These are phyloP conservation scores for Rhipidura dahli DNA, from an alignment of 2,113 vertebrate species.

Conservation along the genomic window DNA sequence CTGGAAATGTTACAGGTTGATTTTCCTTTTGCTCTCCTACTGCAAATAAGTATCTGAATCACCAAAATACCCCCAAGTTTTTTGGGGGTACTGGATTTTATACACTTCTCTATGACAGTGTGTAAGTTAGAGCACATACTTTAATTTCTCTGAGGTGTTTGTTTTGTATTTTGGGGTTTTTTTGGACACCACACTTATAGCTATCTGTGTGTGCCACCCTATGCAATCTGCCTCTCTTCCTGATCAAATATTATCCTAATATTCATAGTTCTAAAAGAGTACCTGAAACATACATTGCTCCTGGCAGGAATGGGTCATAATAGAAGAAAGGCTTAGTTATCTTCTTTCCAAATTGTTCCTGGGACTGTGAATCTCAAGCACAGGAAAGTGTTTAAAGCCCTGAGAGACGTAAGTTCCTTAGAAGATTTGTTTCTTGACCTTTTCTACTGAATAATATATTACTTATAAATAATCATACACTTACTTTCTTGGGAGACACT, in stretches of 20 bases:
- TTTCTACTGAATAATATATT: background rate
- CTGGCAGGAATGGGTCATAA: background rate
- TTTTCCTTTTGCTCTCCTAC: background rate
- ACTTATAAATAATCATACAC: background rate
- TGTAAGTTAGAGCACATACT: background rate
- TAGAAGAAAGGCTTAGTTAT: background rate
- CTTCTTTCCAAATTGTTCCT: background rate
- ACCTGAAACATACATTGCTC: background rate
- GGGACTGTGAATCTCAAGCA: background rate
- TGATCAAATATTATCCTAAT: background rate
- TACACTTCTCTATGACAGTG: background rate
- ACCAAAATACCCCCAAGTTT: background rate
- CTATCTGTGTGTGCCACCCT: background rate
- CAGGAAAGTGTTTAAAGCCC: background rate
- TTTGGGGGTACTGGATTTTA: background rate
- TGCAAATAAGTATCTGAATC: background rate
- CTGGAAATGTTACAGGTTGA: background rate
- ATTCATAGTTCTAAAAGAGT: background rate
- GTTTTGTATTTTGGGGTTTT: fast-evolving
- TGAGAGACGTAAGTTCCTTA: background rate
- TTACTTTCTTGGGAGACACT: background rate
- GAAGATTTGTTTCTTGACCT: background rate
- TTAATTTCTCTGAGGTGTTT: background rate
- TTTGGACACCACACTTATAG: background rate
- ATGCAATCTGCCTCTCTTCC: background rate